A percentile compares a stretch with the other conserved stretches of the same genome.
Evolutionary conservation across 1,140 invertebrate species (phyloP).

Genomic region (Caenorhabditis tropicalis): DNA sequence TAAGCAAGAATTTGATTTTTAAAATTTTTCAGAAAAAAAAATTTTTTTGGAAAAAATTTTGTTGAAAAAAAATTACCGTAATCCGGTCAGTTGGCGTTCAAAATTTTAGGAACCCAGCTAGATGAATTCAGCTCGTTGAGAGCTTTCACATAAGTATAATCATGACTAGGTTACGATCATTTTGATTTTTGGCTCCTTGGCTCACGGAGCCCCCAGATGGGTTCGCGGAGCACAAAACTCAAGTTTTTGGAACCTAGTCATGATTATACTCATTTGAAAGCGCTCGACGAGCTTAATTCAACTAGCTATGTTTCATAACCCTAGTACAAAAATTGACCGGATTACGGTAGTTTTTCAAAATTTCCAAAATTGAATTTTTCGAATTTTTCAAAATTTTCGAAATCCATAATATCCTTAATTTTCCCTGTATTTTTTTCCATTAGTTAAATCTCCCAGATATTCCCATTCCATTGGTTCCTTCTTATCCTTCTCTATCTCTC

Average conservation of each 20-base stretch:
- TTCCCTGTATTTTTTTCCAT: not conserved
- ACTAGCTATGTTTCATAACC: too few species aligned
- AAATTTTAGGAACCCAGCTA: not conserved
- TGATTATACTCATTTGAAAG: too few species aligned
- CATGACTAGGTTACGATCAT: not conserved
- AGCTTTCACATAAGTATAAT: not conserved
- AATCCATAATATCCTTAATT: not conserved
- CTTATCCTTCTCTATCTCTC: slow-evolving; percentile 47
- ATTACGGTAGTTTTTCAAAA: not conserved
- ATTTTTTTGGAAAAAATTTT: not conserved
- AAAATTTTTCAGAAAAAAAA: not conserved
- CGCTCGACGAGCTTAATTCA: too few species aligned
- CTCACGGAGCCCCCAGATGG: too few species aligned
- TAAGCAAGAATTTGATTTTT: too few species aligned
- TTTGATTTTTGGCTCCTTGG: not conserved
- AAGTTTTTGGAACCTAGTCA: too few species aligned
- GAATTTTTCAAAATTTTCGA: not conserved
- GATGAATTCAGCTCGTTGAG: not conserved
- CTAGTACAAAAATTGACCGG: too few species aligned
- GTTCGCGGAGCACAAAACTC: too few species aligned
- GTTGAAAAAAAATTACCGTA: not conserved
- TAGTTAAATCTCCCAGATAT: not conserved
- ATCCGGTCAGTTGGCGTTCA: not conserved
- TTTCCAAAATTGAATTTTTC: not conserved
- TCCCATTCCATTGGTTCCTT: slow-evolving; percentile 51